Conservation (phyloP, 2,113 vertebrate species). For the Labrus mixtus region DNA sequence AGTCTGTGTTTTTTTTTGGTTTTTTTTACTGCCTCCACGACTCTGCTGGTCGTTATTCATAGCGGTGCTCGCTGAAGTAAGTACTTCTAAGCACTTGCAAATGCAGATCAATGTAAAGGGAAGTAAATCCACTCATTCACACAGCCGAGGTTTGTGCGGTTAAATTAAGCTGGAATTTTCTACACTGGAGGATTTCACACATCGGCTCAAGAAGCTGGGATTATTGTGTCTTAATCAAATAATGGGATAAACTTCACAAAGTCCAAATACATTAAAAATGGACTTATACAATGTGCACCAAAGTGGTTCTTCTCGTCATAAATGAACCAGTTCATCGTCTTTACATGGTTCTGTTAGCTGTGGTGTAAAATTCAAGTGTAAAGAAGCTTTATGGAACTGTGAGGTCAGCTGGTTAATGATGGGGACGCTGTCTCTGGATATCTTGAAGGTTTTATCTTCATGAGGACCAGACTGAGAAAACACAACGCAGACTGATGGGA, state of each 20-base stretch:
- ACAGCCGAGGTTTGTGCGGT: neutral
- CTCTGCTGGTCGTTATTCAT: slow-evolving; percentile 48
- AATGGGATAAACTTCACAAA: neutral
- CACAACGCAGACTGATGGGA: neutral
- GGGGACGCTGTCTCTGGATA: too few relatives aligned
- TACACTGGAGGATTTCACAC: neutral
- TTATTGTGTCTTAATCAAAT: neutral
- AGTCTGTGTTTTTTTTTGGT: slow-evolving; percentile 1
- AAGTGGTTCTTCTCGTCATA: too few relatives aligned
- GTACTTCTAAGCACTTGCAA: slow-evolving; percentile 40
- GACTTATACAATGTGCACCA: too few relatives aligned
- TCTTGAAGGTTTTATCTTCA: too few relatives aligned
- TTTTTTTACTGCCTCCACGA: slow-evolving; percentile 11
- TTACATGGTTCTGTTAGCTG: too few relatives aligned
- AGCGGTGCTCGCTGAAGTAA: slow-evolving; percentile 32
- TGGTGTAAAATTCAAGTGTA: too few relatives aligned
- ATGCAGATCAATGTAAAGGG: slow-evolving; percentile 28
- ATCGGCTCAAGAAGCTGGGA: neutral
- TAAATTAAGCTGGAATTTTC: slow-evolving; percentile 10
- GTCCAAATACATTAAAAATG: neutral
- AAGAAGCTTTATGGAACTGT: too few relatives aligned
- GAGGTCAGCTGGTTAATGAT: too few relatives aligned
- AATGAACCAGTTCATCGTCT: too few relatives aligned
- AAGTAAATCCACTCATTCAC: slow-evolving; percentile 23
- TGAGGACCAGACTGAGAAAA: too few relatives aligned